These are phyloP conservation scores for Acrocera orbiculus DNA, from an alignment of 2,888 invertebrate species.

Conservation along the genomic window DNA sequence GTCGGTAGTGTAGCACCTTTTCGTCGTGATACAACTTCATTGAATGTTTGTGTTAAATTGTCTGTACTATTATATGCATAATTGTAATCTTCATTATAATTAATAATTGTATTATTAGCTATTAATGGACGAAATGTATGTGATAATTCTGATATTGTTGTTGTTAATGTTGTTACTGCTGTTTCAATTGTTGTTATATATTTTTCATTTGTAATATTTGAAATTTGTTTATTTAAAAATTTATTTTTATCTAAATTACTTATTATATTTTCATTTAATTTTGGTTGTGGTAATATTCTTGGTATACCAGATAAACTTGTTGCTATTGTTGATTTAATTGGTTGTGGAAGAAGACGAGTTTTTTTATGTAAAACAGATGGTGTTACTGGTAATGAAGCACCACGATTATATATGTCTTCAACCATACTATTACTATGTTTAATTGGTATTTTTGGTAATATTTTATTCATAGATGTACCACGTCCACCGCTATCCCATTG, in stretches of 20 bases:
- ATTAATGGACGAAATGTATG: slow-evolving; percentile 20
- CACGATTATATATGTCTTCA: slow-evolving; percentile 21
- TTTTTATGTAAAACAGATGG: slow-evolving; percentile 14
- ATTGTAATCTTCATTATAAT: slow-evolving; percentile 51
- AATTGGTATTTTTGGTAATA: slow-evolving; percentile 20
- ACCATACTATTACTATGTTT: slow-evolving; percentile 19
- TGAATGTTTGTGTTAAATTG: slow-evolving; percentile 28
- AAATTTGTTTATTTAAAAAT: too few relatives aligned
- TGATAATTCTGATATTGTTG: slow-evolving; percentile 19
- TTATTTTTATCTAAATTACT: too few relatives aligned
- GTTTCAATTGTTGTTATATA: too few relatives aligned
- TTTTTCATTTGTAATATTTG: too few relatives aligned
- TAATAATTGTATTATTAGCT: slow-evolving; percentile 22
- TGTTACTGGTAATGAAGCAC: slow-evolving; percentile 12
- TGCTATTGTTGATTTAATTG: slow-evolving; percentile 5
- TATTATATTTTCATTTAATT: too few relatives aligned
- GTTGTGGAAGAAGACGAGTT: slow-evolving; percentile 18
- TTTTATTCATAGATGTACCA: slow-evolving; percentile 15
- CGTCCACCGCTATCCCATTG: slow-evolving; percentile 56
- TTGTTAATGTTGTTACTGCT: too few relatives aligned
- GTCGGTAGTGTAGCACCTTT: slow-evolving; percentile 13
- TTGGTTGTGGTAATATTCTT: slow-evolving; percentile 10
- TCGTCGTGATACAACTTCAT: slow-evolving; percentile 7
- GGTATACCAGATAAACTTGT: slow-evolving; percentile 7
- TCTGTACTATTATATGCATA: slow-evolving; percentile 52